Evolutionary conservation across 1,140 invertebrate species (phyloP).

Genomic region (Pogonomyrmex barbatus): DNA sequence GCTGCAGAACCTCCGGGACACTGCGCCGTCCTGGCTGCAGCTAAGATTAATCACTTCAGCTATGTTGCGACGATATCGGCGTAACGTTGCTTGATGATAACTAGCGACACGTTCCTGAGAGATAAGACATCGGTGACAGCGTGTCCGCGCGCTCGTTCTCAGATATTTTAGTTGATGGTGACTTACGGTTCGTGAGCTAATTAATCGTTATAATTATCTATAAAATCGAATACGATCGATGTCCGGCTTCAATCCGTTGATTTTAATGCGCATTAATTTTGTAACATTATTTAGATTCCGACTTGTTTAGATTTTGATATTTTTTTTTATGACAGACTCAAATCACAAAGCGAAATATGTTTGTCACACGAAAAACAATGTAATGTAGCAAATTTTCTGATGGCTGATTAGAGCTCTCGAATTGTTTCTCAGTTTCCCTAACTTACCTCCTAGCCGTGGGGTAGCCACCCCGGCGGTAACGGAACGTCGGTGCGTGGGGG

Average conservation of each 20-base stretch:
- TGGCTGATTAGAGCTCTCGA: constrained; percentile 19
- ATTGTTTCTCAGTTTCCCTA: constrained; percentile 31
- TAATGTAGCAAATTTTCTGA: background rate
- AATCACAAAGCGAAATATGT: background rate
- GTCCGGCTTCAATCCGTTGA: background rate
- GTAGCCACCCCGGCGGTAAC: background rate
- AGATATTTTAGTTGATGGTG: constrained; percentile 44
- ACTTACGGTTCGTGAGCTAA: constrained; percentile 30
- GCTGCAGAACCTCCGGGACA: constrained; percentile 66
- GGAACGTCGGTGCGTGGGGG: constrained; percentile 25
- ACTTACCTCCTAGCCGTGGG: constrained; percentile 11
- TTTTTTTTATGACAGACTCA: background rate
- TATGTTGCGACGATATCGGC: constrained; percentile 73
- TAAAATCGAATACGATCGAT: constrained; percentile 13
- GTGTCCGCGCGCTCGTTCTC: constrained; percentile 67
- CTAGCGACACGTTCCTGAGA: constrained; percentile 68
- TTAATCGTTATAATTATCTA: constrained; percentile 57
- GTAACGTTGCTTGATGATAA: constrained; percentile 72
- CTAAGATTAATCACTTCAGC: constrained; percentile 83
- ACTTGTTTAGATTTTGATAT: background rate
- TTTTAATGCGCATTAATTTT: background rate
- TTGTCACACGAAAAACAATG: background rate
- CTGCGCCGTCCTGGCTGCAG: constrained; percentile 68
- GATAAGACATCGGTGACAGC: constrained; percentile 70
- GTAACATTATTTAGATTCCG: background rate